A percentile compares a stretch with the other conserved stretches of the same genome.
Evolutionary conservation across 2,888 invertebrate species (phyloP).

Genomic region (Microctonus hyperodae): DNA sequence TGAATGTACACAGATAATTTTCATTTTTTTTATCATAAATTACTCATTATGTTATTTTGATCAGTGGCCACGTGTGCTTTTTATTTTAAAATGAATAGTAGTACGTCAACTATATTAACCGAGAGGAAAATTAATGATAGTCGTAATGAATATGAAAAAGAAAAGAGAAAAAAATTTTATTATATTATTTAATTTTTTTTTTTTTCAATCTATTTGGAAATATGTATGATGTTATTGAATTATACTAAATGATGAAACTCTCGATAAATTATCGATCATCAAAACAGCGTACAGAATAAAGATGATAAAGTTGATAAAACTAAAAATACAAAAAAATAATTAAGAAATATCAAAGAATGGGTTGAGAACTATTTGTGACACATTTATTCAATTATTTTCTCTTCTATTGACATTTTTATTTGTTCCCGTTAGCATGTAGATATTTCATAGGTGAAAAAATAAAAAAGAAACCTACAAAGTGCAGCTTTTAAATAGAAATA

Average conservation of each 20-base stretch:
- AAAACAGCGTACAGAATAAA: slow-evolving; percentile 9
- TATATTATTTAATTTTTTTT: neutral
- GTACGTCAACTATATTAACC: neutral
- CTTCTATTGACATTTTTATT: neutral
- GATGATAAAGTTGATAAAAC: neutral
- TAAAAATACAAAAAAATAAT: slow-evolving; percentile 4
- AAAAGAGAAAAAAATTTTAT: neutral
- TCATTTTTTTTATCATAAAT: neutral
- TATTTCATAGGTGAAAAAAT: too few relatives aligned
- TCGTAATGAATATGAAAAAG: neutral
- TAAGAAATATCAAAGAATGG: neutral
- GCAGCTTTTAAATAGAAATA: slow-evolving; percentile 11
- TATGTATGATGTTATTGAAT: neutral
- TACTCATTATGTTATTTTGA: neutral
- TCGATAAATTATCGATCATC: too few relatives aligned
- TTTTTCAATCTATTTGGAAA: neutral
- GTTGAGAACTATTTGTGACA: neutral
- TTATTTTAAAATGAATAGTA: neutral
- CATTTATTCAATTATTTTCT: neutral
- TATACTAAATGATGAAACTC: neutral
- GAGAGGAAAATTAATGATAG: neutral
- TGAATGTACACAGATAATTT: slow-evolving; percentile 27
- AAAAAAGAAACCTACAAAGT: neutral
- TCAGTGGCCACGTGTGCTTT: slow-evolving; percentile 26
- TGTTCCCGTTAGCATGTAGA: neutral